Evolutionary conservation across 2,113 vertebrate species (phyloP), one percentile per base, ranked within the genome.

Genomic region (Puffinus mauretanicus): DNA sequence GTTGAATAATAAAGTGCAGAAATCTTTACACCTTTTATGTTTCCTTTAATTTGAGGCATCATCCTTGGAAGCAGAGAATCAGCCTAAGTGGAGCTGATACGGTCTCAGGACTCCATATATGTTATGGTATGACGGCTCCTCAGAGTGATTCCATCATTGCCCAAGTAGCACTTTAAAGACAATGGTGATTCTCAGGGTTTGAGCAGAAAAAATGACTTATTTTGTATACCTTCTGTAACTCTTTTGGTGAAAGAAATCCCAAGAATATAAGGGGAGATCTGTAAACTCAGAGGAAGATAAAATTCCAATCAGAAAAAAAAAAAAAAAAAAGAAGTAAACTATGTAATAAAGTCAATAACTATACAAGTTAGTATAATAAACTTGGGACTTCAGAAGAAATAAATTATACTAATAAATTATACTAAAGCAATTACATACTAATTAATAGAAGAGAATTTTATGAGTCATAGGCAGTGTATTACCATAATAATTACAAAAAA

Each of bases 401-500:
- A 91, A 94, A 95, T 79, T 96, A 94, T 78, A 83, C 70, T 80
- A 92, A 96, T 89, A 91, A 94, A 95, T 79, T 96, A 94, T 78
- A 83, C 70, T 80, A 92, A 96, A 95, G 73, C 88, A 97, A 96
- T 97, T 93, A 73, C 83, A 73, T 73, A 78, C 82, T 93, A 98
- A 97, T 97, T 82, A 94, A 94, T 89, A 94, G 55, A 96, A 76
- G 22, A 84, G 29, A 91, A 93, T 88, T 95, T 30, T 72, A 76
- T 94, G 92, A 96, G 73, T 96, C 91, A 91, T 80, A 95, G 65
- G 67, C 69, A 92, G 42, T 67, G 46, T 95, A 96, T 97, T 96
- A 96, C 78, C 89, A 96, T 95, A 97, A 94, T 96, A 97, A 97
- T 97, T 96, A 91, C 57, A 91, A 96, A 91, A 94, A 97, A 91